Conservation (phyloP, 2,888 invertebrate species). For the Archips crataeganus region DNA sequence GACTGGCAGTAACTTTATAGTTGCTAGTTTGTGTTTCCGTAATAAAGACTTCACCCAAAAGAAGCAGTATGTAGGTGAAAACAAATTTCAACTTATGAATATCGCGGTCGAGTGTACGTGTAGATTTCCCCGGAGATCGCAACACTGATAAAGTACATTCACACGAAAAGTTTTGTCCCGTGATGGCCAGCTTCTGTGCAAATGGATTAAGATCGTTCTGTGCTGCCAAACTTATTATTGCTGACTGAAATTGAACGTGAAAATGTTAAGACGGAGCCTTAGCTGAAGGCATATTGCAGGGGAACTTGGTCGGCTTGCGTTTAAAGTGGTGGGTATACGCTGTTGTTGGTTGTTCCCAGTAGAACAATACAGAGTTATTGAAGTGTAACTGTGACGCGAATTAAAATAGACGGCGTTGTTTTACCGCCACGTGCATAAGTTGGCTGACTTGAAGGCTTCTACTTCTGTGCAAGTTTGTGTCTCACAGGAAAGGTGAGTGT, state of each 20-base stretch:
- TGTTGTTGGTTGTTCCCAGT: slow-evolving; percentile 24
- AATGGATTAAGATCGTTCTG: slow-evolving; percentile 43
- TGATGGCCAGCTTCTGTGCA: slow-evolving; percentile 40
- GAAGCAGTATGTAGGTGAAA: slow-evolving; percentile 18
- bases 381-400: slow-evolving; percentile 48
- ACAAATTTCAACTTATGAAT: slow-evolving; percentile 39
- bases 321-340: slow-evolving; percentile 21
- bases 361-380: slow-evolving; percentile 34
- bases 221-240: slow-evolving; percentile 37
- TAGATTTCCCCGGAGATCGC: slow-evolving; percentile 40
- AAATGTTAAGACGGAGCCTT: background rate
- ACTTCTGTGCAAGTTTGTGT: slow-evolving; percentile 48
- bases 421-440: slow-evolving; percentile 62
- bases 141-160: slow-evolving; percentile 43
- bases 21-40: slow-evolving; percentile 6
- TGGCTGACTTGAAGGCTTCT: slow-evolving; percentile 54
- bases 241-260: slow-evolving; percentile 33
- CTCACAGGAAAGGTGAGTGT: background rate
- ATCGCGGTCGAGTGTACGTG: slow-evolving; percentile 39
- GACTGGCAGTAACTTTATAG: slow-evolving; percentile 2
- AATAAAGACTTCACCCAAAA: slow-evolving; percentile 6
- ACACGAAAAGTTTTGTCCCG: slow-evolving; percentile 42
- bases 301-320: slow-evolving; percentile 7
- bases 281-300: slow-evolving; percentile 3
- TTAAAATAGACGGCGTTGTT: slow-evolving; percentile 60